A percentile compares a stretch with the other conserved stretches of the same genome.
Conservation (phyloP, 2,113 vertebrate genomes). For the Halichoerus grypus region DNA sequence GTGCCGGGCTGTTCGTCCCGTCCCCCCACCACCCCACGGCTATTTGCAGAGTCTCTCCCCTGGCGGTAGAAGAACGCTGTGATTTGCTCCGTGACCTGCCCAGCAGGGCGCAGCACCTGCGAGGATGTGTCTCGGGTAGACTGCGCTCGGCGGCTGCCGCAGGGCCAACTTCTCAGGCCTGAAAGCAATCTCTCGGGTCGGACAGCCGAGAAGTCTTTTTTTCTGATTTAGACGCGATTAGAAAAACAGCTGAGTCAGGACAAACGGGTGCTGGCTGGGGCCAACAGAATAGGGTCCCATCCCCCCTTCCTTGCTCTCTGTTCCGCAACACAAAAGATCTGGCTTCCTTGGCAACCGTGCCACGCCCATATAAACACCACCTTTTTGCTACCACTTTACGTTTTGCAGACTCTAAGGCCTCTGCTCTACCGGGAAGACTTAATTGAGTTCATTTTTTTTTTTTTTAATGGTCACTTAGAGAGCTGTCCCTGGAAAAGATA, state of each 20-base stretch:
- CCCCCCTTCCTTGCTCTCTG: not conserved
- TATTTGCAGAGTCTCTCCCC: not conserved
- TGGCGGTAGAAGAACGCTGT: not conserved
- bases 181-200: not conserved
- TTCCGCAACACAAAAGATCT: not conserved
- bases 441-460: not conserved
- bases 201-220: not conserved
- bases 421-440: not conserved
- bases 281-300: not conserved
- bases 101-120: not conserved
- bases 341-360: not conserved
- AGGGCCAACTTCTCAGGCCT: not conserved
- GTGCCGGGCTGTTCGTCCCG: not conserved
- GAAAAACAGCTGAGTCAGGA: slow-evolving; percentile 25
- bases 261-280: not conserved
- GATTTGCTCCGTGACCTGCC: not conserved
- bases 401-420: not conserved
- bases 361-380: not conserved
- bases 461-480: not conserved
- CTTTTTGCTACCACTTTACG: not conserved
- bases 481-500: not conserved
- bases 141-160: rapidly evolving
- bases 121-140: not conserved
- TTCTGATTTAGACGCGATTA: not conserved
- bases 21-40: too few species aligned